These are phyloP conservation scores for Oreochromis aureus DNA, from an alignment of 2,113 vertebrate genomes.

Conservation along the genomic window DNA sequence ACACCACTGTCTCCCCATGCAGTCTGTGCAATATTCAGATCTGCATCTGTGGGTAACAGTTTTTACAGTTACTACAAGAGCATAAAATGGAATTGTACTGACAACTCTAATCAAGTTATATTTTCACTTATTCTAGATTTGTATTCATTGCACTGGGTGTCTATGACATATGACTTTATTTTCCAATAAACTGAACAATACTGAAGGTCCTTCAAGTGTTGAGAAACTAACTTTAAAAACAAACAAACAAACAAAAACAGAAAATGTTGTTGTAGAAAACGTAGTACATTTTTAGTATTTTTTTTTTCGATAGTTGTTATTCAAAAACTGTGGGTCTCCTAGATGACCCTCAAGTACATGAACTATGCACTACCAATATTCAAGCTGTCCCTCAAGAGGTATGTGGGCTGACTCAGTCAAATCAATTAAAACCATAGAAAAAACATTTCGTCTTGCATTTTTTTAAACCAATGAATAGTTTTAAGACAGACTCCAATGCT, in stretches of 20 bases:
- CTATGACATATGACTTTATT: not conserved
- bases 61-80: not conserved
- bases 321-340: not conserved
- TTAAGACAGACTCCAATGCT: not conserved
- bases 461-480: not conserved
- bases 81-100: not conserved
- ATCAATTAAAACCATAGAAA: not conserved
- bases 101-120: not conserved
- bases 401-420: not conserved
- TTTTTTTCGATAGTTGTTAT: not conserved
- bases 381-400: not conserved
- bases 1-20: constrained; percentile 89
- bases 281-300: not conserved
- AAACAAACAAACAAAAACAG: not conserved
- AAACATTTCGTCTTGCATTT: not conserved
- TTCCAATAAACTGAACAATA: not conserved
- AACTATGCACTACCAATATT: not conserved
- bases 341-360: not conserved
- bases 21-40: constrained; percentile 80
- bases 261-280: not conserved
- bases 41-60: constrained; percentile 70
- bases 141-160: not conserved
- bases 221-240: not conserved
- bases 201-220: not conserved
- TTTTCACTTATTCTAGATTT: not conserved